Percentiles rank a stretch among this genome's conserved stretches.
phyloP scores from a whole-genome alignment of 2,888 invertebrate species.

The Atethmia centrago region DNA sequence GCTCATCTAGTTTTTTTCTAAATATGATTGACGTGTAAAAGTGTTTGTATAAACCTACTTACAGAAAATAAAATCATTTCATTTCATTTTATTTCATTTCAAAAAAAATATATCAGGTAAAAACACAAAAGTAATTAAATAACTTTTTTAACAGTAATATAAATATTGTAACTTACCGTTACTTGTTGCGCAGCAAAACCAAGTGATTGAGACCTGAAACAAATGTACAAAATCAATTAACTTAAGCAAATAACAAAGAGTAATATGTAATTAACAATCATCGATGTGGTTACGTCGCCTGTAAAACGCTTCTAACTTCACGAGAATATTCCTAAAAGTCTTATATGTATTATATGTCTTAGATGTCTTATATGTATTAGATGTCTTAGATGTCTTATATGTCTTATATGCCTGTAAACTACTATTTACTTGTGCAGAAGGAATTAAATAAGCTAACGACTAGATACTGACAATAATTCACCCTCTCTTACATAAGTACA shows the following conservation, averaged over 20 bases:
- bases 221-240: neutral
- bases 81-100: too few relatives aligned
- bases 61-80: too few relatives aligned
- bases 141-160: neutral
- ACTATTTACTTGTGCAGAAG: neutral
- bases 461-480: neutral
- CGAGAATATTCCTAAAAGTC: neutral
- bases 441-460: neutral
- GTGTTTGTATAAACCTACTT: too few relatives aligned
- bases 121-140: too few relatives aligned
- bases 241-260: neutral
- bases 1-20: too few relatives aligned
- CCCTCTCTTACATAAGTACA: conserved; percentile 1
- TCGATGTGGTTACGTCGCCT: neutral
- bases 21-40: too few relatives aligned
- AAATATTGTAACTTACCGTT: conserved; percentile 22
- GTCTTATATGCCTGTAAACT: too few relatives aligned
- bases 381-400: too few relatives aligned
- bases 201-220: conserved; percentile 36
- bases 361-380: too few relatives aligned
- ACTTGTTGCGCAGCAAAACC: neutral
- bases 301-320: neutral
- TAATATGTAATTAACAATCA: neutral
- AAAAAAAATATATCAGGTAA: neutral
- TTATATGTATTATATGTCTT: too few relatives aligned